Conservation (phyloP, 2,113 vertebrate species). For the Larimichthys polyactis region DNA sequence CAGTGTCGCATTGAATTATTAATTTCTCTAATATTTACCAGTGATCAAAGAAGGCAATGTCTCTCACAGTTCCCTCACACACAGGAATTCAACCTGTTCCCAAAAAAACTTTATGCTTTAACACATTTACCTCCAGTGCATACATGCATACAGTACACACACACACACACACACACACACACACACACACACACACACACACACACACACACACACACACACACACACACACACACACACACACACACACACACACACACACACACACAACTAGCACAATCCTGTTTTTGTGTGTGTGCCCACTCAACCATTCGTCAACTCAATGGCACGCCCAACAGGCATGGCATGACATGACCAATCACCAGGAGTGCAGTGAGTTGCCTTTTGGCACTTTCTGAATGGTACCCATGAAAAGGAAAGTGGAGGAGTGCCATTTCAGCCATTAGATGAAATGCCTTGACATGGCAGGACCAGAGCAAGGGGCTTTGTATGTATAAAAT, state of each 20-base stretch:
- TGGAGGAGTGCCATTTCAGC: slow-evolving; percentile 64
- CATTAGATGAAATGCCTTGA: slow-evolving; percentile 76
- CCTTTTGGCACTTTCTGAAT: slow-evolving; percentile 72
- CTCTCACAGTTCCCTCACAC: too few species aligned
- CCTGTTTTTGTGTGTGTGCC: slow-evolving; percentile 17
- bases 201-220: slow-evolving; percentile 6
- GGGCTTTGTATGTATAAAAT: slow-evolving; percentile 68
- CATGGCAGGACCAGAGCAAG: slow-evolving; percentile 45
- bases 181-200: slow-evolving; percentile 8
- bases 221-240: neutral
- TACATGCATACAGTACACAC: neutral
- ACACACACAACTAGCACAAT: neutral
- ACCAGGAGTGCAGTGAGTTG: slow-evolving; percentile 54
- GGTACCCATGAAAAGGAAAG: slow-evolving; percentile 62
- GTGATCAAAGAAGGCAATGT: neutral
- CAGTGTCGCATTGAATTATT: neutral
- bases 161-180: neutral
- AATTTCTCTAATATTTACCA: neutral
- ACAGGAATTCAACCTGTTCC: neutral
- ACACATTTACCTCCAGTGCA: neutral
- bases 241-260: neutral
- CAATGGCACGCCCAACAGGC: slow-evolving; percentile 49
- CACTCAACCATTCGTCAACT: slow-evolving; percentile 32
- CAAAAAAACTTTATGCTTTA: neutral
- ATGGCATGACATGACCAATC: slow-evolving; percentile 63